phyloP scores from a whole-genome alignment of 2,113 vertebrate genomes.

The Mormyrus iriodes region DNA sequence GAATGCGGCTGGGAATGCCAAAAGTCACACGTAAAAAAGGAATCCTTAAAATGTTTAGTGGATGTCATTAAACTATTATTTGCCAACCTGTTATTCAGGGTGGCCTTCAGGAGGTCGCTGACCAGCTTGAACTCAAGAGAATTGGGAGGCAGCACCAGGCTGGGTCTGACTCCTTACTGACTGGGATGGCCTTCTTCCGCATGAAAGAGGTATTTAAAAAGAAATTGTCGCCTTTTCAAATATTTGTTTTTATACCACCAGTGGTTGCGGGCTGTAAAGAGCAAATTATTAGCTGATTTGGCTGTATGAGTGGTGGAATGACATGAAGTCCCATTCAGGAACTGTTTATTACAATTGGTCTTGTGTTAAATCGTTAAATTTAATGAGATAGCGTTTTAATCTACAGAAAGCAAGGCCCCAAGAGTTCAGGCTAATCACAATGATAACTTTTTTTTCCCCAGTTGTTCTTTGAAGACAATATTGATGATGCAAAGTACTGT shows the following conservation, averaged over 20 bases:
- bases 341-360: neutral
- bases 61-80: neutral
- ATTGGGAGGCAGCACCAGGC: conserved; percentile 96
- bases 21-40: neutral
- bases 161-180: conserved; percentile 91
- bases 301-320: neutral
- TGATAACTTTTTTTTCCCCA: conserved; percentile 41
- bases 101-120: conserved; percentile 93
- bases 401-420: neutral
- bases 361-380: neutral
- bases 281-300: neutral
- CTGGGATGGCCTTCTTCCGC: conserved; percentile 96
- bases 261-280: neutral
- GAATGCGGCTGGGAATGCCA: neutral
- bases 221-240: neutral
- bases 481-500: conserved; percentile 96
- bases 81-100: conserved; percentile 58
- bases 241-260: neutral
- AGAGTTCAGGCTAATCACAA: too few species aligned
- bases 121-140: conserved; percentile 91
- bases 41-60: neutral
- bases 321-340: neutral
- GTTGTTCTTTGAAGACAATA: conserved; percentile 98
- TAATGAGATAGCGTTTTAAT: neutral
- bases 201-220: conserved; percentile 87